phyloP scores from a whole-genome alignment of 2,797 vertebrate species.

The Discoglossus pictus region DNA sequence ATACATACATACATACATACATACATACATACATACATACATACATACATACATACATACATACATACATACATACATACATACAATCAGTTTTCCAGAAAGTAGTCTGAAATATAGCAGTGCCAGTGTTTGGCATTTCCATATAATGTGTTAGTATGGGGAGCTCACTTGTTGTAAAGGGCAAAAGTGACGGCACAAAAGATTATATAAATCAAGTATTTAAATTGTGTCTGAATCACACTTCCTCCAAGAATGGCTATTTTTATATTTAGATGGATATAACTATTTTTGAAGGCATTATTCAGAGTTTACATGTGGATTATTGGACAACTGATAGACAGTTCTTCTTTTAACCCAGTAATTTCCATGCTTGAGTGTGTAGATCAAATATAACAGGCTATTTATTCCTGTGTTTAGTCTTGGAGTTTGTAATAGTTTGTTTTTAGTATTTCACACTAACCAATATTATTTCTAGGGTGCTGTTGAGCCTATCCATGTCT shows the following conservation, averaged over 20 bases:
- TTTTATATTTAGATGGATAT: slow-evolving; percentile 8
- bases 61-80: too few species aligned
- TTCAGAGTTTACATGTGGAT: slow-evolving; percentile 4
- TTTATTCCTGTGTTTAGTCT: neutral
- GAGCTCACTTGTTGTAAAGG: too few species aligned
- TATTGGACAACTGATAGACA: slow-evolving; percentile 8
- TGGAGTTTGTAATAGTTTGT: neutral
- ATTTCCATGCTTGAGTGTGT: slow-evolving; percentile 18
- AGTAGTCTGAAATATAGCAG: too few species aligned
- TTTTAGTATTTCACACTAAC: neutral
- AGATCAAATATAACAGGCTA: slow-evolving; percentile 6
- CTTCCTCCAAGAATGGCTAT: neutral
- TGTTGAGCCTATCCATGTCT: too few species aligned
- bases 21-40: too few species aligned
- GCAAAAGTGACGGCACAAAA: too few species aligned
- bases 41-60: too few species aligned
- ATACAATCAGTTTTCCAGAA: too few species aligned
- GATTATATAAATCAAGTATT: neutral
- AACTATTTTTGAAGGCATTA: neutral
- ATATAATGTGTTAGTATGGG: too few species aligned
- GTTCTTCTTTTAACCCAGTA: slow-evolving; percentile 7
- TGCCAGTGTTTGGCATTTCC: too few species aligned
- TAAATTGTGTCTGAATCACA: slow-evolving; percentile 6
- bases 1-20: too few species aligned
- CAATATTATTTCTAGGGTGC: too few species aligned